Conservation (phyloP, 2,113 vertebrate genomes). For the Apodemus sylvaticus region DNA sequence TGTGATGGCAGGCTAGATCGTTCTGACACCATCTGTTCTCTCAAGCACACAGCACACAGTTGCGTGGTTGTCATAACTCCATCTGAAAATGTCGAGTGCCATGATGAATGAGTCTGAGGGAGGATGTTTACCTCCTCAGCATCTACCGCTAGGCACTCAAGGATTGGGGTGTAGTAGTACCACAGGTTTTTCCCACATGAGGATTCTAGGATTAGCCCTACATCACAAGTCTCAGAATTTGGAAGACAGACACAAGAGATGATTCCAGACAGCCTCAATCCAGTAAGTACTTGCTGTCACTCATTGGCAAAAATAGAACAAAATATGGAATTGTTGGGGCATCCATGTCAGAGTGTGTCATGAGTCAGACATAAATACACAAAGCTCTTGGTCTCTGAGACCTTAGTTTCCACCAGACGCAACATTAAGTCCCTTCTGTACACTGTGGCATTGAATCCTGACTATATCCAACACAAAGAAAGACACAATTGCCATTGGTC, state of each 20-base stretch:
- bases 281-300: background rate
- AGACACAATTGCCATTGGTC: background rate
- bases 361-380: background rate
- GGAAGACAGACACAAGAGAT: background rate
- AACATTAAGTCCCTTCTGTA: background rate
- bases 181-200: background rate
- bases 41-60: slow-evolving; percentile 56
- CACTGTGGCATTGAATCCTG: background rate
- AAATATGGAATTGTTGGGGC: background rate
- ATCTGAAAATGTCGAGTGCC: slow-evolving; percentile 65
- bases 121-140: slow-evolving; percentile 41
- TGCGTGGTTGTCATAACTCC: slow-evolving; percentile 69
- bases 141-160: background rate
- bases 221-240: background rate
- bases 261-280: background rate
- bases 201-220: background rate
- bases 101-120: slow-evolving; percentile 63
- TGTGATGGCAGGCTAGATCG: slow-evolving; percentile 58
- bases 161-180: background rate
- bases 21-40: slow-evolving; percentile 73
- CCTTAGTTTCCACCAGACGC: background rate
- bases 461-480: background rate
- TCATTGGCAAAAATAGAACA: background rate
- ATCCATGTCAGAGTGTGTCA: background rate
- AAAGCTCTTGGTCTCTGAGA: background rate